Base-by-base conservation (phyloP, 1,140 invertebrate genomes). In the Heliconius hermathena region DNA sequence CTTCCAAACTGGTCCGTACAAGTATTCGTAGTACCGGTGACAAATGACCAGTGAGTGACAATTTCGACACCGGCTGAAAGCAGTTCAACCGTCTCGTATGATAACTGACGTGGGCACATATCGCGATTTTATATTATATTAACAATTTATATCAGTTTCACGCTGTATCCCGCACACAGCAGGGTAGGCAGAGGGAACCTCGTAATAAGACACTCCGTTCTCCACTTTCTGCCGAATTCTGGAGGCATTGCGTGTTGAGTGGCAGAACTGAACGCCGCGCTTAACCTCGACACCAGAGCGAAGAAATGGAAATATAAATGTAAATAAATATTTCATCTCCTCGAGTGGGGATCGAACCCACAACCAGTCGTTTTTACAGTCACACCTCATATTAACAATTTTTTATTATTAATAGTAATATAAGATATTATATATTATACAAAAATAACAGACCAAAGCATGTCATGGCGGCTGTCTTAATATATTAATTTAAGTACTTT, bases 31-130 rank as follows among this genome's bases (percentile, higher is more conserved):
- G 22, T 26, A 66, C 26, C 60, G 22, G 60, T 16, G 60, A 66
- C 26, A 66, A 66, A 66, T 66, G 60, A 66, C 60, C 60, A 66
- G 60, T 29, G 60, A 66, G 60, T 66, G 60, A 66, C 60, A 66
- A 66, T 66, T 66, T 66, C 60, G 60, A 66, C 60, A 66, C 60
- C 13, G 60, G 60, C 60, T 29, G 22, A 66, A 29, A 66, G 60
- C 60, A 66, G 60, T 66, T 66, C 60, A 22, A 46, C 3, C 60
- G 13, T 2, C 54, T 57, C 8, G 54, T 11, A 22, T 57, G 54
- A 57, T 11, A 26, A 13, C 9, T 66, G 60, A 66, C 60, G 13
- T 66, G 26, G 57, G 57, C 22, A 13, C 13, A 11, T 66, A 66
- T 66, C 26, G 26, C 60, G 9, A 66, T 66, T 66, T 66, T 66